Base-by-base conservation (phyloP, 1,140 invertebrate species). In the Rhopalosiphum padi region DNA sequence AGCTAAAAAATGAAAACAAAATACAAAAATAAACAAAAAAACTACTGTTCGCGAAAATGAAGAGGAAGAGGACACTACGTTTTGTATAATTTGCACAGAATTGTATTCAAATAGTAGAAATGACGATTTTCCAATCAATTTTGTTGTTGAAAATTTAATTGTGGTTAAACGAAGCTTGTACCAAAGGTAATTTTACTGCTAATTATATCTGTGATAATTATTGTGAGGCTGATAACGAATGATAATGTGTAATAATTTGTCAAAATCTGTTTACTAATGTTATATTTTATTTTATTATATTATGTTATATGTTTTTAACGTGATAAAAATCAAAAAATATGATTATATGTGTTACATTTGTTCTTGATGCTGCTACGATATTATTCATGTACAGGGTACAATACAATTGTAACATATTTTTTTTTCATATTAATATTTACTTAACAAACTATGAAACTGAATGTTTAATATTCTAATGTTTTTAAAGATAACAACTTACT, bases 351-450 rank as follows among this genome's bases (percentile, higher is more conserved):
- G 51, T 90, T 41, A 90, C n/a, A 55, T 55, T 90, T 90, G n/a
- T 41, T 6, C 51, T 7, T 22, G 35, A n/a, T 7, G 11, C 41
- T 55, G 35, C 37, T 90, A 51, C 51, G 60, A 60, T 46, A 46
- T 55, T 90, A 21, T 90, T 51, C 35, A 4, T 35, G 21, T 51
- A 25, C 51, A 46, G 7, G 46, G 41, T 41, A 41, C 41, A 41
- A 7, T n/a, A 88, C 46, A 88, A n/a, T 88, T 53, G 86, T 88
- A 88, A 53, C 41, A 41, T 35, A 53, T 21, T 41, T 90, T 51
- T 48, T 90, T 53, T 90, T 41, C 22, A 43, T 43, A 30, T 23
- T 30, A 96, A 82, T 96, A 96, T 96, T 94, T 25, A 94, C 68
- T 86, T 55, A 85, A 18, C 41, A 91, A 41, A 5, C 2, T 55